A percentile compares a stretch with the other conserved stretches of the same genome.
Conservation (phyloP, 2,888 invertebrate genomes). For the Parasteatoda lunata region DNA sequence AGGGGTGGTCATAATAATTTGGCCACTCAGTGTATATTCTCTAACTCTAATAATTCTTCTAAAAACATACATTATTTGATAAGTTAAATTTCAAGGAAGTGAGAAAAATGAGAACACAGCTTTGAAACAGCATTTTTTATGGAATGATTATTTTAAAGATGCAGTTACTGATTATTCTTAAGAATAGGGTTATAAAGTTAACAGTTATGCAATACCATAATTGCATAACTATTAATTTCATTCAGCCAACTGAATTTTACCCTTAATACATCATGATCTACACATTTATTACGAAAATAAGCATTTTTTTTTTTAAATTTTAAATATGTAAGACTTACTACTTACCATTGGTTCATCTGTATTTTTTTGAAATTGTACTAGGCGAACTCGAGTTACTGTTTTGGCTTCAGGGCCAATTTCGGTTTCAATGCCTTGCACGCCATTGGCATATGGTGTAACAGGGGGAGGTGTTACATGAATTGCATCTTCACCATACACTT, state of each 20-base stretch:
- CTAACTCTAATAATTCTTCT: not conserved
- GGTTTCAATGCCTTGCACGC: conserved; percentile 62
- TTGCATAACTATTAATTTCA: no score
- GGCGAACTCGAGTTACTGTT: conserved; percentile 94
- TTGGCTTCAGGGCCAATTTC: conserved; percentile 70
- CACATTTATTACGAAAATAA: no score
- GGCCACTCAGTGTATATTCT: no score
- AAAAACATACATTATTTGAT: not conserved
- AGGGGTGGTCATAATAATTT: no score
- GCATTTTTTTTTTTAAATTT: no score
- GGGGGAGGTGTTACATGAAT: conserved; percentile 94
- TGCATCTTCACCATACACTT: conserved; percentile 98
- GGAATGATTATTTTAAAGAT: no score
- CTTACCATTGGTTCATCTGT: conserved; percentile 99
- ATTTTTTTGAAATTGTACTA: conserved; percentile 99
- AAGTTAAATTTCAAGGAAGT: not conserved
- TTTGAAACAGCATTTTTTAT: not conserved
- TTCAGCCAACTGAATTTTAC: no score
- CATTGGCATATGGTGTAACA: conserved; percentile 83
- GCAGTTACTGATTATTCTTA: no score
- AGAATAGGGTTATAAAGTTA: no score
- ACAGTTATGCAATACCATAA: no score
- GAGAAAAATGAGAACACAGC: not conserved
- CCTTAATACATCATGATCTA: no score
- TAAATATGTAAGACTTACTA: no score